Base-by-base conservation (phyloP, 2,113 vertebrate genomes). In the Emydura subglobosa region DNA sequence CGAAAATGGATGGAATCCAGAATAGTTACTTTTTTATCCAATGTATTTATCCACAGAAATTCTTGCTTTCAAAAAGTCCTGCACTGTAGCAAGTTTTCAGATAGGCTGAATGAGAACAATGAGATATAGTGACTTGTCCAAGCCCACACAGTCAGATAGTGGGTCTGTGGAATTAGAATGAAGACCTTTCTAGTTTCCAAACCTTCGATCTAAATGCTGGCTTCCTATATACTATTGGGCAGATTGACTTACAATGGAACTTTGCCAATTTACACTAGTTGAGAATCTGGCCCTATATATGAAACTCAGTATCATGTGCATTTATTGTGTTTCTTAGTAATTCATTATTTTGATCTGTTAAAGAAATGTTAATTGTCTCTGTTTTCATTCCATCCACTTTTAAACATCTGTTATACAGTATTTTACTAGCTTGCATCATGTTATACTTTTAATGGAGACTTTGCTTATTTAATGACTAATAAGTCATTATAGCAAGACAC, bases 291-390 rank as follows among this genome's bases (percentile, higher is more conserved):
- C 27, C 57, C 5, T 88, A 88, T 47, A 85, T 76, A 24, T 39
- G 83, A 76, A 97, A 87, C 3, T 22, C 86, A 78, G 47, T 31
- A 39, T 68, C n/a, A 27, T 65, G 82, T 50, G 68, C 81, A 84
- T 91, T 93, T 91, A 91, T 14, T 79, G 11, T 59, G 76, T 96
- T 95, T 88, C 49, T 79, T 34, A 54, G 91, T 85, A 72, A 95
- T 89, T 68, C 93, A 89, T 47, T 90, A 82, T 54, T 80, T 53
- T 54, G 83, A 55, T 94, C 78, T 78, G 24, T 87, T 95, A 90
- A 89, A 82, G 21, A 85, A 76, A 80, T 87, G 90, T 85, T 93
- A 42, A 89, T 94, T 96, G 87, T 42, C 83, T 95, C 42, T 81
- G 74, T 54, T 81, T 93, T 68, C 53, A 91, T 83, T 57, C 16